These are phyloP conservation scores for Periphyllus acericola DNA, from an alignment of 2,888 invertebrate species.

Conservation along the genomic window DNA sequence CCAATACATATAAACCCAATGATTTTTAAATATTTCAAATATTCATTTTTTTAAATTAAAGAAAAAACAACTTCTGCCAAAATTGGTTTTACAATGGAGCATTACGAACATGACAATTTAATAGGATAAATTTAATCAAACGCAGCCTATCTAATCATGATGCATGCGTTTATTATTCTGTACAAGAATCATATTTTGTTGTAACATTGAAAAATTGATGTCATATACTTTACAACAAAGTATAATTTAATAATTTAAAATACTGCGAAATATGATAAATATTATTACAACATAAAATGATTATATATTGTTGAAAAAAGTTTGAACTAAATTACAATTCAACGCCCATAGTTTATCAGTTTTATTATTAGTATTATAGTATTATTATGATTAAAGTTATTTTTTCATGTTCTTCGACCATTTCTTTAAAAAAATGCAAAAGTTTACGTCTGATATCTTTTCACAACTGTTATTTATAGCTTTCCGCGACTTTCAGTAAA, in stretches of 20 bases:
- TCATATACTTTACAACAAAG: no score
- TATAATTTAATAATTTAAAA: no score
- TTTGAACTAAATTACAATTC: slow-evolving; percentile 7
- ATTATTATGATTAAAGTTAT: slow-evolving; percentile 16
- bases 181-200: no score
- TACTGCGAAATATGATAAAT: neutral
- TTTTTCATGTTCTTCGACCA: neutral
- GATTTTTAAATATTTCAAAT: neutral
- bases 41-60: no score
- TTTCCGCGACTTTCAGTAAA: neutral
- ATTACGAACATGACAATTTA: no score
- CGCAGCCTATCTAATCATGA: no score
- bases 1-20: neutral
- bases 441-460: neutral
- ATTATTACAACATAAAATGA: neutral
- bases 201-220: no score
- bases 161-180: no score
- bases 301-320: neutral
- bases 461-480: neutral
- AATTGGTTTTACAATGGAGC: no score
- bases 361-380: slow-evolving; percentile 11
- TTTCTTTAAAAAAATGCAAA: neutral
- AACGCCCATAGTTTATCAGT: neutral
- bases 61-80: no score
- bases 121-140: no score